phyloP scores from a whole-genome alignment of 2,797 vertebrate genomes.

The Pantherophis vulpinus region DNA sequence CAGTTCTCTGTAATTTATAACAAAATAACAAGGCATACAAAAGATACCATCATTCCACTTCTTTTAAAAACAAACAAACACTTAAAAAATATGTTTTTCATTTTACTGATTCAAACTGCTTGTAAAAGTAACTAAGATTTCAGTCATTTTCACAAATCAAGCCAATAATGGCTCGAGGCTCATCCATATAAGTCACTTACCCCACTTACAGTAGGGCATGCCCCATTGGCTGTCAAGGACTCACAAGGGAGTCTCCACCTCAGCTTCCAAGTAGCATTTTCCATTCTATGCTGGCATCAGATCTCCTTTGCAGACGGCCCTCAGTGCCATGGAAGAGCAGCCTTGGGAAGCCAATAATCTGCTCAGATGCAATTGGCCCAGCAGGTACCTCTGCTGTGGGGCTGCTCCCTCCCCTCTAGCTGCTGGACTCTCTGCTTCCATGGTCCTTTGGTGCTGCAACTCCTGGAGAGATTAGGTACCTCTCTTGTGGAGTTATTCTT shows the following conservation, averaged over 20 bases:
- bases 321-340: not conserved
- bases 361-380: not conserved
- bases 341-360: not conserved
- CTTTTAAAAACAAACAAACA: no score
- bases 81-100: not conserved
- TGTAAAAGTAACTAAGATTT: not conserved
- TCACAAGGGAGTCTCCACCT: not conserved
- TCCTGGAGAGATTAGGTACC: not conserved
- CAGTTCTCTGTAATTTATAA: not conserved
- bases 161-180: not conserved
- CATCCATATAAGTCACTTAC: not conserved
- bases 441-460: not conserved
- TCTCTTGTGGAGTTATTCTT: not conserved
- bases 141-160: not conserved
- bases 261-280: not conserved
- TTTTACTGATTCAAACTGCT: not conserved
- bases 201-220: not conserved
- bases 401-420: not conserved
- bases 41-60: not conserved
- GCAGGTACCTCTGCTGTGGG: not conserved
- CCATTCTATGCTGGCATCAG: not conserved
- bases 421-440: not conserved
- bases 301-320: not conserved
- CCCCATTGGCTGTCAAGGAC: not conserved
- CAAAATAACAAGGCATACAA: not conserved